Percentiles rank a stretch among this genome's conserved stretches.
phyloP scores from a whole-genome alignment of 2,113 vertebrate genomes.

The Hydrolagus affinis region DNA sequence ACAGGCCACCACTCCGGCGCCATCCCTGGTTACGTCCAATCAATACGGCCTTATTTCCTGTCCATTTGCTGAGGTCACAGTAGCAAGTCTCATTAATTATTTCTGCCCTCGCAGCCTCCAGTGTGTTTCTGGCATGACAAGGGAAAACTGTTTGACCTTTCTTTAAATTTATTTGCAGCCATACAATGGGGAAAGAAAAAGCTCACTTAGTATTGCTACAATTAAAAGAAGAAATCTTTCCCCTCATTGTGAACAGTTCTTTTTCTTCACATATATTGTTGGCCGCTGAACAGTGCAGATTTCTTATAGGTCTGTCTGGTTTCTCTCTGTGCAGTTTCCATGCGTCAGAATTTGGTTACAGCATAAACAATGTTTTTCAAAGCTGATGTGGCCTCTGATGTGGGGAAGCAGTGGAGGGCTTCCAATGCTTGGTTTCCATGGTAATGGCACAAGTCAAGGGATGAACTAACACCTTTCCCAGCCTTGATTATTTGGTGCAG shows the following conservation, averaged over 20 bases:
- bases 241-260: neutral
- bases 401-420: constrained; percentile 82
- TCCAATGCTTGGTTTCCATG: constrained; percentile 87
- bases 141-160: constrained; percentile 74
- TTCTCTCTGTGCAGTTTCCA: neutral
- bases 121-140: constrained; percentile 71
- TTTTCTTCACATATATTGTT: too few species aligned
- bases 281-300: neutral
- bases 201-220: constrained; percentile 20
- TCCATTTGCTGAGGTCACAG: constrained; percentile 96
- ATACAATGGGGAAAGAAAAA: constrained; percentile 32
- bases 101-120: constrained; percentile 83
- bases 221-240: constrained; percentile 38
- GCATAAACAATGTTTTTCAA: constrained; percentile 90
- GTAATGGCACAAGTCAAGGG: constrained; percentile 87
- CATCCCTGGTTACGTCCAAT: constrained; percentile 75
- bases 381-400: constrained; percentile 85
- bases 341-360: constrained; percentile 72
- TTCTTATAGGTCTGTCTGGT: neutral
- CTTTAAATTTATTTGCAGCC: constrained; percentile 53
- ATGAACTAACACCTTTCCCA: constrained; percentile 84
- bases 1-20: constrained; percentile 90
- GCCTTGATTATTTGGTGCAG: constrained; percentile 75
- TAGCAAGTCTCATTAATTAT: constrained; percentile 93
- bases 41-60: constrained; percentile 97